Evolutionary conservation across 2,113 vertebrate genomes (phyloP), one percentile per base, ranked within the genome.

Genomic region (Lagopus muta): DNA sequence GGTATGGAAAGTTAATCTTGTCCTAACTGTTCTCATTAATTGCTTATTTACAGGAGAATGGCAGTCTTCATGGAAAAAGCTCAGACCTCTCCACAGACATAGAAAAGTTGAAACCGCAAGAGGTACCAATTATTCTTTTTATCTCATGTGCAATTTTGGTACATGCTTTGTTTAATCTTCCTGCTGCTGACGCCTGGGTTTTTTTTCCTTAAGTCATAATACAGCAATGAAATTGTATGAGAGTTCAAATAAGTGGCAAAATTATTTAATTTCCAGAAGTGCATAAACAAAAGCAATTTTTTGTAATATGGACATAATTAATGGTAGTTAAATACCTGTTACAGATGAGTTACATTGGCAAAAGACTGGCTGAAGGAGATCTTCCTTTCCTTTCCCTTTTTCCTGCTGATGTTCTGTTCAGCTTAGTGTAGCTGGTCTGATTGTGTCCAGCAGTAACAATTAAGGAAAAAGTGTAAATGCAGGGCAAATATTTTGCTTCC

Each of bases 31-130:
- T 94, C 42, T 91, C 73, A 62, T 22, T 71, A 4, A 50, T 91
- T 93, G 15, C 57, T 58, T 90, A 13, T 83, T 95, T 50, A 34
- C 92, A 97, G 97, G 97, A 96, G 42, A 97, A 97, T 75, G 96
- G 97, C 69, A 96, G 91, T 50, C 95, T 97, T 72, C 97, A 97
- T 92, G 97, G 96, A 38, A 97, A 97, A 95, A 96, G 82, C 82
- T 96, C 97, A 65, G 97, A 97, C n/a, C 93, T 97, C 34, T 95
- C 97, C 36, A 92, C 96, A 10, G 96, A 96, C 57, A 95, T 97
- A 30, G 96, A 97, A 19, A 97, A 97, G 73, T 92, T 97, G 94
- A 97, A 97, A 96, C 83, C 95, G 54, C 96, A 97, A 90, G 97
- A 97, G 97, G 97, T 97, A 93, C 47, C 17, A 16, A 8, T 81